Evolutionary conservation across 2,113 vertebrate genomes (phyloP), one percentile per base, ranked within the genome.

Genomic region (Cochlearius cochlearius): DNA sequence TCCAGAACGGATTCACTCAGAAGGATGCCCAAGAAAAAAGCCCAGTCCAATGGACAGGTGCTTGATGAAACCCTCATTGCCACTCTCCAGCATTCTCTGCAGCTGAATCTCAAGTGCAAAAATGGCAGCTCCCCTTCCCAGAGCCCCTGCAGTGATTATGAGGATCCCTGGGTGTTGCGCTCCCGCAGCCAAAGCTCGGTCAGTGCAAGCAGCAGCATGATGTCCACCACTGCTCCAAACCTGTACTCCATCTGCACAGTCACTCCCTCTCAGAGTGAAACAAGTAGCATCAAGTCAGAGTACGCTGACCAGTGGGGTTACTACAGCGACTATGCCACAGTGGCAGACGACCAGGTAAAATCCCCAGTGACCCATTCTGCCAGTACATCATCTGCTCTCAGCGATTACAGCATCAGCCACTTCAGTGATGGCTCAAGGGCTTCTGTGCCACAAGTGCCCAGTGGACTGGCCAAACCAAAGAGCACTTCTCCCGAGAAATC

Each of bases 291-390:
- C 94, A 99, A 98, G 76, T 99, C 99, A 0, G 99, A 99, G 92
- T 99, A 99, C 3, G 97, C 99, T 0, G 99, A 99, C 72, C 98
- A 99, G 9, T 99, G 99, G 99, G 98, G 98, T n/a, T 99, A 99
- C 96, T 99, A 98, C 96, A 98, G 98, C 1, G 99, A 99, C 92
- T 99, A 98, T 73, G 98, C 98, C 0, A 97, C 97, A 4, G 85
- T 97, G 90, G 97, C 97, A 3, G 98, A 98, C 2, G 99, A 99
- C 27, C 98, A 98, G 49, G 92, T 95, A 15, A 98, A 97, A 94
- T 97, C 98, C 3, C 79, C 97, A 2, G 94, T 96, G 26, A 91
- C 95, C 16, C 78, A 96, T 72, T 82, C 97, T 32, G 94, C 98
- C 55, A 94, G 92, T 60, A 92, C 81, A 0, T 97, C 95, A 0